A percentile compares a stretch with the other conserved stretches of the same genome.
These are phyloP conservation scores for Sebastolobus alascanus DNA, from an alignment of 2,797 vertebrate genomes.

Conservation along the genomic window DNA sequence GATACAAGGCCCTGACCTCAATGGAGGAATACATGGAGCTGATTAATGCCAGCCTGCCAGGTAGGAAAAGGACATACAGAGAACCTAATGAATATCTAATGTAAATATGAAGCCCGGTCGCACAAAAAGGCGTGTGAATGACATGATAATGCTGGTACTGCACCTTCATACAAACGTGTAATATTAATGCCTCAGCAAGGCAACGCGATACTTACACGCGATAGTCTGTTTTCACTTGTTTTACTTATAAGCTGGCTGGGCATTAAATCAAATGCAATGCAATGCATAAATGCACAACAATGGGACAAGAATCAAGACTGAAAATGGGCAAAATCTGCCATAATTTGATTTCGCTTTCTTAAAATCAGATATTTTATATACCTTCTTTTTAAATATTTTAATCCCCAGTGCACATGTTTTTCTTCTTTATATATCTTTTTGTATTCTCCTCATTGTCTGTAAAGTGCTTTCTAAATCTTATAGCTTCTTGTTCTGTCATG, in stretches of 20 bases:
- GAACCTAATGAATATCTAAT: neutral
- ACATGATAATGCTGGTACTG: too few species aligned
- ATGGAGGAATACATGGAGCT: slow-evolving; percentile 94
- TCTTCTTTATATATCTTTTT: neutral
- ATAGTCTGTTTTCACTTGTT: too few species aligned
- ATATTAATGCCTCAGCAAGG: fast-evolving
- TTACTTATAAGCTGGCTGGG: too few species aligned
- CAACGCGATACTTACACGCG: too few species aligned
- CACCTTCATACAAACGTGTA: too few species aligned
- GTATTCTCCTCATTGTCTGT: neutral
- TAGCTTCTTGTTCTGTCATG: neutral
- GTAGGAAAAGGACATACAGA: slow-evolving; percentile 71
- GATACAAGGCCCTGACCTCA: slow-evolving; percentile 92
- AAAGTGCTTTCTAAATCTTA: neutral
- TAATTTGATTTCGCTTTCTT: too few species aligned
- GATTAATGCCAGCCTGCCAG: slow-evolving; percentile 90
- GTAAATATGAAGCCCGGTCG: neutral
- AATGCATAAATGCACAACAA: too few species aligned
- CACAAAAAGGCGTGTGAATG: too few species aligned
- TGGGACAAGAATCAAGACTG: too few species aligned
- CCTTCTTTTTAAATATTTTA: neutral
- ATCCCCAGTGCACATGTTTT: neutral
- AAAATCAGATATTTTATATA: too few species aligned
- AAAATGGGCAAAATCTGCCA: too few species aligned
- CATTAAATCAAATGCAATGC: too few species aligned